These are phyloP conservation scores for Craterocephalus amniculus DNA, from an alignment of 2,797 vertebrate species.

Conservation along the genomic window DNA sequence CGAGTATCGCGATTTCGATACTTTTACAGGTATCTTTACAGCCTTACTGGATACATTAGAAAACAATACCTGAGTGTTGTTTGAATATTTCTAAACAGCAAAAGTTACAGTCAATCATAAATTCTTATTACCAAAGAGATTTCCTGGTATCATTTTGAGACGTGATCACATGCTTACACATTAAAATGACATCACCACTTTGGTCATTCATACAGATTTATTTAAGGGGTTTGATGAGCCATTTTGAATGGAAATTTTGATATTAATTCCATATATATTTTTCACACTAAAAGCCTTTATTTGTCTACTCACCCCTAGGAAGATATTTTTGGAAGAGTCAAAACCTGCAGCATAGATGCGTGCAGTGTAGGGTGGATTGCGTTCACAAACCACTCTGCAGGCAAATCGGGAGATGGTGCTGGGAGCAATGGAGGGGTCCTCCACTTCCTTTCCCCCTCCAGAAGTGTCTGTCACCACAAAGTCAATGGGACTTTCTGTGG, in stretches of 20 bases:
- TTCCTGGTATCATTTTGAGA: neutral
- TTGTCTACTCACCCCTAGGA: slow-evolving; percentile 78
- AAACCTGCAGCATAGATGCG: slow-evolving; percentile 87
- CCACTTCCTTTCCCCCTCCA: slow-evolving; percentile 79
- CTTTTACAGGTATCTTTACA: too few relatives aligned
- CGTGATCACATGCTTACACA: neutral
- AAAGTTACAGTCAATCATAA: neutral
- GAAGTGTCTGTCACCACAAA: slow-evolving; percentile 86
- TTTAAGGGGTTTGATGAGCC: neutral
- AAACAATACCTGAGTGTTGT: neutral
- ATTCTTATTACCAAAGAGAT: neutral
- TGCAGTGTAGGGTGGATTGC: slow-evolving; percentile 83
- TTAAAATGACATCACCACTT: neutral
- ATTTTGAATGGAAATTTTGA: neutral
- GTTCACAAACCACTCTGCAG: slow-evolving; percentile 84
- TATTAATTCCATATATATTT: neutral
- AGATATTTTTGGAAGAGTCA: slow-evolving; percentile 87
- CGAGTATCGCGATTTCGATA: too few relatives aligned
- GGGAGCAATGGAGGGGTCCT: slow-evolving; percentile 82
- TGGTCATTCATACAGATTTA: neutral
- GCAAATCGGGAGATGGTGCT: slow-evolving; percentile 86
- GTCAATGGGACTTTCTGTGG: slow-evolving; percentile 85
- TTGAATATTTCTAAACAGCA: neutral
- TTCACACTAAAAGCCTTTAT: neutral
- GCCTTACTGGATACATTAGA: neutral